Evolutionary conservation across 2,797 vertebrate genomes (phyloP).

Genomic region (Lepilemur septentrionalis): DNA sequence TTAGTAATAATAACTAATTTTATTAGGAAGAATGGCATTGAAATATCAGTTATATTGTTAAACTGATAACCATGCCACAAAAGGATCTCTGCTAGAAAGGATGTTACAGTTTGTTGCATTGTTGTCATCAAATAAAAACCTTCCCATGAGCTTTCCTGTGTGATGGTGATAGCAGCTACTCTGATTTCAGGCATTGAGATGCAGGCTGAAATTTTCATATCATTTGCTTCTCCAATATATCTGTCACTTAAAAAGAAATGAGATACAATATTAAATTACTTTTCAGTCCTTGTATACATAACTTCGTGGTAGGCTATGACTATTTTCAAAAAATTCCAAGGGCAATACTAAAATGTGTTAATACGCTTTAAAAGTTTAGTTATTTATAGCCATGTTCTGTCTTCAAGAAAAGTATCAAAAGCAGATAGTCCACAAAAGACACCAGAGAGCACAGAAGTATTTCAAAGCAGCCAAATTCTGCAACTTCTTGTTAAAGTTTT

Average conservation of each 20-base stretch:
- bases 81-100: not conserved
- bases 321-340: not conserved
- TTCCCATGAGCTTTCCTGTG: not conserved
- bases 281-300: not conserved
- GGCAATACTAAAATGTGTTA: not conserved
- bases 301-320: not conserved
- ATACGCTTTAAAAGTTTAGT: not conserved
- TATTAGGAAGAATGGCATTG: not conserved
- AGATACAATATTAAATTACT: not conserved
- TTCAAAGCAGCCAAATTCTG: constrained; percentile 61
- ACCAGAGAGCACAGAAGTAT: constrained; percentile 43
- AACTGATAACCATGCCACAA: not conserved
- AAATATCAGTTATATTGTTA: not conserved
- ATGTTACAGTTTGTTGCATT: not conserved
- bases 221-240: not conserved
- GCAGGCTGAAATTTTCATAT: not conserved
- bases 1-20: not conserved
- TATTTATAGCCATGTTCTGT: not conserved
- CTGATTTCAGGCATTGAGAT: not conserved
- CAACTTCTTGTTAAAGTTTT: constrained; percentile 81
- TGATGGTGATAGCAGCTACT: not conserved
- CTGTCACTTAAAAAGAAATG: not conserved
- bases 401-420: constrained; percentile 44
- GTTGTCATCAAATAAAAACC: not conserved
- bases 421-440: constrained; percentile 44